phyloP scores from a whole-genome alignment of 2,113 vertebrate genomes.

The Pelobates fuscus region DNA sequence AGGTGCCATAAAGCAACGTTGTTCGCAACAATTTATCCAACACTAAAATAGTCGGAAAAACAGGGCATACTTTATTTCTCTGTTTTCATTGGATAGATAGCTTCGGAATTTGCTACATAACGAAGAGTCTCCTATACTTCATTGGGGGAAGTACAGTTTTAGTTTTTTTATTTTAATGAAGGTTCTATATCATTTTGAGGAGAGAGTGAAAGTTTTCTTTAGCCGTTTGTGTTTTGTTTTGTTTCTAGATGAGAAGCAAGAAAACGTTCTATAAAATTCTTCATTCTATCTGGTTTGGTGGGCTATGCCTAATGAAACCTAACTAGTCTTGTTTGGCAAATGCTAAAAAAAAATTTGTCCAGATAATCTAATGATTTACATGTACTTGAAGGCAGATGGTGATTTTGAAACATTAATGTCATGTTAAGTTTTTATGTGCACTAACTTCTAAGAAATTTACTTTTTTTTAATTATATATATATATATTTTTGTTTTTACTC shows the following conservation, averaged over 20 bases:
- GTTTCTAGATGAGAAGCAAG: not conserved
- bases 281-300: not conserved
- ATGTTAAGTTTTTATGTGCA: not conserved
- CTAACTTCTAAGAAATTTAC: not conserved
- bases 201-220: not conserved
- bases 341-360: not conserved
- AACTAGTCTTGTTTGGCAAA: not conserved
- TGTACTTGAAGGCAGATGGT: no score
- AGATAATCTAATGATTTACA: no score
- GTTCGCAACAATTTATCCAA: not conserved
- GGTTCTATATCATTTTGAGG: not conserved
- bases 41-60: no score
- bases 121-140: not conserved
- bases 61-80: no score
- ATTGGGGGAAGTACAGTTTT: not conserved
- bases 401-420: not conserved
- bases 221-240: no score
- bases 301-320: not conserved
- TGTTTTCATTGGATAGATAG: no score
- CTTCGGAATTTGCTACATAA: no score
- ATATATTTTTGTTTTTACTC: not conserved
- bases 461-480: not conserved
- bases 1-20: not conserved
- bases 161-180: not conserved
- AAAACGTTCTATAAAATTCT: not conserved